Evolutionary conservation across 2,888 invertebrate genomes (phyloP).

Genomic region (Zaprionus lineosus): DNA sequence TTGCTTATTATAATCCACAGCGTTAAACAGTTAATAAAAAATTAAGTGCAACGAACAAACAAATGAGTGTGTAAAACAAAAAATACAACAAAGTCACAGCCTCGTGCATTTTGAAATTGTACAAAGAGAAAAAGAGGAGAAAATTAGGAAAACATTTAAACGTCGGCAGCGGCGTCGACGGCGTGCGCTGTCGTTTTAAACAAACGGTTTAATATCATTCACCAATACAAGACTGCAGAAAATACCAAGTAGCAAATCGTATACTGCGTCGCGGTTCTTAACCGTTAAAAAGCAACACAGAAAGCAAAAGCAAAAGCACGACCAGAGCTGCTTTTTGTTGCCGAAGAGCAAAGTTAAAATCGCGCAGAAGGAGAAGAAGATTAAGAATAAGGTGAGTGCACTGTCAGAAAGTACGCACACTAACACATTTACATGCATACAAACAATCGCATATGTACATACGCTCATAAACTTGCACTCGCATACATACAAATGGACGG

Average conservation of each 20-base stretch:
- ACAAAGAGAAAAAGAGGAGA: constrained; percentile 7
- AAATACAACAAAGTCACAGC: constrained; percentile 12
- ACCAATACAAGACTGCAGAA: constrained; percentile 23
- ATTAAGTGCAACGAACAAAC: constrained; percentile 5
- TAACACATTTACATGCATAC: constrained; percentile 1
- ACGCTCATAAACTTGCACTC: constrained; percentile 19
- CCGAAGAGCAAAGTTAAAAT: constrained; percentile 34
- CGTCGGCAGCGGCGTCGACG: constrained; percentile 42
- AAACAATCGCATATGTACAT: constrained; percentile 12
- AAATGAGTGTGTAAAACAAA: constrained; percentile 1
- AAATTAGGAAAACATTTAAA: no score
- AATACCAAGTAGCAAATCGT: constrained; percentile 30
- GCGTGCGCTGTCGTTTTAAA: constrained; percentile 36
- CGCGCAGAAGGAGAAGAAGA: constrained; percentile 20
- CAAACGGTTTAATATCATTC: constrained; percentile 34
- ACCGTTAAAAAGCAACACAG: constrained; percentile 54
- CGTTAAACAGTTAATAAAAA: constrained; percentile 13
- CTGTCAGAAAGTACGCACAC: constrained; percentile 35
- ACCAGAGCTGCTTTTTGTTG: constrained; percentile 33
- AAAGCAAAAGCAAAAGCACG: no score
- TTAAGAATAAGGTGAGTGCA: constrained; percentile 66
- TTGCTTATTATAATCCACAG: constrained; percentile 11
- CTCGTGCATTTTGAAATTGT: constrained; percentile 31
- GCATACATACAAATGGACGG: constrained; percentile 12
- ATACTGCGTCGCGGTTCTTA: constrained; percentile 72